Base-by-base conservation (phyloP, 2,888 invertebrate species). In the Candidula unifasciata region DNA sequence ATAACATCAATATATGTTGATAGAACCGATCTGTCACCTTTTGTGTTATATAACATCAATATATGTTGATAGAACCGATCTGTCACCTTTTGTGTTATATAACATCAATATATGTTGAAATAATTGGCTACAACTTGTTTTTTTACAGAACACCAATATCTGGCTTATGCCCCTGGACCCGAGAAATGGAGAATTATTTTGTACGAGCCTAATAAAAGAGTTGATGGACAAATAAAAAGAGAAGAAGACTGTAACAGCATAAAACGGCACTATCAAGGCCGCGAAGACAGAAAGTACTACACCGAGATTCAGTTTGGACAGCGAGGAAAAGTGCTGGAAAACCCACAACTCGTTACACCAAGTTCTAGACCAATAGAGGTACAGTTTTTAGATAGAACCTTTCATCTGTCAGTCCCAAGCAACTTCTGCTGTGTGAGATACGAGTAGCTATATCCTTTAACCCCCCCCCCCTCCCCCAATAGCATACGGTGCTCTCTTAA, bases 281-380 rank as follows among this genome's bases (percentile, higher is more conserved):
- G 84, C 16, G 37, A 64, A 10, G 84, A 84, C 54, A 71, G 73
- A 27, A 84, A 84, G 54, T 54, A 24, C 33, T 84, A 64, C 68
- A 80, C 60, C 68, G 80, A 80, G 35, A 68, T 71, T 18, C 8
- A 18, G 1, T 84, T 84, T 60, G 80, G 80, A 0, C 68, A 60
- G 0, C 18, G 27, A 27, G 84, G 84, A n/a, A 80, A 64, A 21
- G 21, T 81, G 6, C 52, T 33, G 3, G 84, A 84, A 30, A 80
- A 64, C 24, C 35, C 68, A n/a, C 3, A 30, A 37, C 27, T 57
- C 35, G n/a, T 76, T 0, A 21, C 35, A 30, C 54, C 44, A 18
- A 1, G 64, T 27, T 27, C 84, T 13, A 60, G 80, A 66, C 68
- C 84, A 30, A 84, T 84, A 13, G 84, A 80, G 80, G 84, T 84